These are phyloP conservation scores for Cathartes aura DNA, from an alignment of 2,113 vertebrate species.

Conservation along the genomic window DNA sequence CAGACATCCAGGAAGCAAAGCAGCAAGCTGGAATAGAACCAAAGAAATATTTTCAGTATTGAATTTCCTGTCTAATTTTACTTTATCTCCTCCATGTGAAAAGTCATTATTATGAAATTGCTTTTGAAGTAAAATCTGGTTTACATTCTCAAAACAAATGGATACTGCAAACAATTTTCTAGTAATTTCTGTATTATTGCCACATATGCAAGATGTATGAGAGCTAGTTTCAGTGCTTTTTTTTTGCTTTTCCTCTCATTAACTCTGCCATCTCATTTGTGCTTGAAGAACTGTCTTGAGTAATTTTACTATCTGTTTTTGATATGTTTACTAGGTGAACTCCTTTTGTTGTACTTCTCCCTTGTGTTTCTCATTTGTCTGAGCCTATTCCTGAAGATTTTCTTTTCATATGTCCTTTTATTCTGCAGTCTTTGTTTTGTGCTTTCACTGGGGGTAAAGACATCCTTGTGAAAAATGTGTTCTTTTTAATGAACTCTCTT, in stretches of 20 bases:
- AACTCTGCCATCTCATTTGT: neutral
- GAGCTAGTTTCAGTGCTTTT: neutral
- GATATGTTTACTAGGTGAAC: neutral
- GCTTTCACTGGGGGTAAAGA: neutral
- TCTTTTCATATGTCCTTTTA: neutral
- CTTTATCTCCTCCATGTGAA: neutral
- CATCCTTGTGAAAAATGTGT: neutral
- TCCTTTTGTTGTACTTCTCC: neutral
- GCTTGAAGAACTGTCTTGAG: neutral
- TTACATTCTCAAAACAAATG: neutral
- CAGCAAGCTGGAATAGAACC: neutral
- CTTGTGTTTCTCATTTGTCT: neutral
- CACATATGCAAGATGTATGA: neutral
- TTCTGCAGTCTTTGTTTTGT: neutral
- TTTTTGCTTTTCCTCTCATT: neutral
- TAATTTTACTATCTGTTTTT: neutral
- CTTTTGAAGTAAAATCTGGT: constrained; percentile 16
- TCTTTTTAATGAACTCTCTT: constrained; percentile 2
- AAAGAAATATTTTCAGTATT: neutral
- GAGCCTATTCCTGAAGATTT: neutral
- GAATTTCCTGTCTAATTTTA: neutral
- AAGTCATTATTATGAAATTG: neutral
- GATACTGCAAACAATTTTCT: neutral
- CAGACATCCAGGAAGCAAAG: neutral
- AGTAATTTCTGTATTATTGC: neutral